A percentile compares a stretch with the other conserved stretches of the same genome.
These are phyloP conservation scores for Protosalanx chinensis DNA, from an alignment of 2,797 vertebrate genomes.

Conservation along the genomic window DNA sequence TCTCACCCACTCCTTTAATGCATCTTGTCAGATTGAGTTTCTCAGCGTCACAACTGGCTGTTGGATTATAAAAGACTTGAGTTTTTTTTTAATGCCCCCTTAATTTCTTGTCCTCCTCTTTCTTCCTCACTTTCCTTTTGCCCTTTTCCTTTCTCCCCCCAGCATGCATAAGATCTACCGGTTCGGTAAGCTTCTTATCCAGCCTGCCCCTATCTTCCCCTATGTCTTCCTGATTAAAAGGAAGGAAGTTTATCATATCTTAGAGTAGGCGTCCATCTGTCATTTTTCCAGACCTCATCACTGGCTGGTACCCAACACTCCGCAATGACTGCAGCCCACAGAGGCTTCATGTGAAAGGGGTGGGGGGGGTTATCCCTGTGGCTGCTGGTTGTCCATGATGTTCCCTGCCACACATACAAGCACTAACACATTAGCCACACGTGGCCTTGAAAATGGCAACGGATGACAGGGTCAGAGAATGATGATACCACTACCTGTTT, in stretches of 20 bases:
- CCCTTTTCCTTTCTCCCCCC: slow-evolving; percentile 20
- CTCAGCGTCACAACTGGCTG: slow-evolving; percentile 57
- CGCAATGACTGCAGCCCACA: background rate
- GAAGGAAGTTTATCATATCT: slow-evolving; percentile 36
- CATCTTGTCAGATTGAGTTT: slow-evolving; percentile 62
- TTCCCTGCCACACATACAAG: slow-evolving; percentile 16
- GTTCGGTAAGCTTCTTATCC: slow-evolving; percentile 66
- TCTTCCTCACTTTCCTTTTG: slow-evolving; percentile 33
- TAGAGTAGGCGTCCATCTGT: slow-evolving; percentile 30
- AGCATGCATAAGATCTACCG: slow-evolving; percentile 28
- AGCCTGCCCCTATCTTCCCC: slow-evolving; percentile 40
- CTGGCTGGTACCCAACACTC: slow-evolving; percentile 5
- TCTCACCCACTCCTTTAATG: slow-evolving; percentile 59
- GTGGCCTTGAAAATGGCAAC: slow-evolving; percentile 32
- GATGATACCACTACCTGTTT: no score
- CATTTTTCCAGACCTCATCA: slow-evolving; percentile 15
- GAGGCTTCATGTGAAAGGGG: background rate
- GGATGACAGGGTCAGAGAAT: slow-evolving; percentile 27
- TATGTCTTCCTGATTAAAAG: slow-evolving; percentile 31
- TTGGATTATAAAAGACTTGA: slow-evolving; percentile 59
- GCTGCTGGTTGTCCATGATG: slow-evolving; percentile 21
- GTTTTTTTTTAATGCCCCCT: slow-evolving; percentile 42
- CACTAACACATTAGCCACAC: slow-evolving; percentile 29
- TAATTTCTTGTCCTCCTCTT: slow-evolving; percentile 7
- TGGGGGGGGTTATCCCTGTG: background rate